Conservation (phyloP, 2,888 invertebrate genomes). For the Proisotoma minuta region DNA sequence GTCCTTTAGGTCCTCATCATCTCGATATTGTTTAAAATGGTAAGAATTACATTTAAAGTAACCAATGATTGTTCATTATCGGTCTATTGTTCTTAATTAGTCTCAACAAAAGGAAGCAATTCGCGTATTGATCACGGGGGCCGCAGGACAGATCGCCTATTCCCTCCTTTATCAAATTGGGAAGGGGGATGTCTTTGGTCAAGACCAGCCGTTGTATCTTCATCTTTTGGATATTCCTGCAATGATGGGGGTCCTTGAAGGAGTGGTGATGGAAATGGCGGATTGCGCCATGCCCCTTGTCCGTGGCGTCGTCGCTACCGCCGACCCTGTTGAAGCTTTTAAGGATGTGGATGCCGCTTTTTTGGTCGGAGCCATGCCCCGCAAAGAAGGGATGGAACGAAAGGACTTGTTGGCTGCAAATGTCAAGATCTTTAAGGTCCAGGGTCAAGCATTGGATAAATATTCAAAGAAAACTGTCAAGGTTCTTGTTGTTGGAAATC, state of each 20-base stretch:
- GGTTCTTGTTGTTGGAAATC: constrained; percentile 96
- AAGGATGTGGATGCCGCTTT: constrained; percentile 93
- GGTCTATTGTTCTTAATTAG: neutral
- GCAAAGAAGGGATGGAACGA: constrained; percentile 96
- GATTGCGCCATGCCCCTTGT: constrained; percentile 92
- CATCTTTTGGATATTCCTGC: constrained; percentile 90
- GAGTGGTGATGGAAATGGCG: constrained; percentile 94
- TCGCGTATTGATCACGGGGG: constrained; percentile 92
- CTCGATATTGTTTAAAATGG: neutral
- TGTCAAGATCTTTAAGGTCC: constrained; percentile 78
- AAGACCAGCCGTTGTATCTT: constrained; percentile 76
- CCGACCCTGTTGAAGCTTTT: constrained; percentile 76
- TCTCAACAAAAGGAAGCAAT: constrained; percentile 62
- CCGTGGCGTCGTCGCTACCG: constrained; percentile 55
- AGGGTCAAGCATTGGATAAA: constrained; percentile 85
- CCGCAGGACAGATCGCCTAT: constrained; percentile 98
- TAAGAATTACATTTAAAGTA: neutral
- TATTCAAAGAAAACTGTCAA: constrained; percentile 88
- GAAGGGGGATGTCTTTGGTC: constrained; percentile 92
- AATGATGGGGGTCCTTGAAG: constrained; percentile 94
- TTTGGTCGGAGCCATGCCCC: constrained; percentile 96
- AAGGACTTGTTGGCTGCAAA: constrained; percentile 96
- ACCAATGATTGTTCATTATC: neutral
- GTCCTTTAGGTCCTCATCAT: too few relatives aligned
- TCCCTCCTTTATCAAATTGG: constrained; percentile 90